Conservation (phyloP, 2,113 vertebrate genomes). For the Stegostoma tigrinum region DNA sequence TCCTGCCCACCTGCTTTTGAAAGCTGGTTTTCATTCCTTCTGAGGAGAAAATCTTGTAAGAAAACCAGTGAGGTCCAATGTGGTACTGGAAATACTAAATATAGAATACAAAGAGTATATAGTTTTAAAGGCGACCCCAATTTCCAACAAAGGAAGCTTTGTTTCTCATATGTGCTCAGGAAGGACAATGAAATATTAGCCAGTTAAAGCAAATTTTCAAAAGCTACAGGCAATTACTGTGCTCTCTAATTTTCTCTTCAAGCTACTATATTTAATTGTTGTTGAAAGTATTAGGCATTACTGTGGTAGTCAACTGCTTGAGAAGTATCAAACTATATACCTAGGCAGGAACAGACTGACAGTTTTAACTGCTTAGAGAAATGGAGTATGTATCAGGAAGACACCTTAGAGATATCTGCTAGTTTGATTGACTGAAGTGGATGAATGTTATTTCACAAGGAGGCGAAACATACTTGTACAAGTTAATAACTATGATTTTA, state of each 20-base stretch:
- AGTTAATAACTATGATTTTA: not conserved
- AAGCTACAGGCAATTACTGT: not conserved
- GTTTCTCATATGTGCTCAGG: not conserved
- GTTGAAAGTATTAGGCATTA: not conserved
- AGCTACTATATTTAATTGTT: not conserved
- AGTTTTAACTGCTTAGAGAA: not conserved
- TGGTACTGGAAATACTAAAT: too few relatives aligned
- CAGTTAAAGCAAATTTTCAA: not conserved
- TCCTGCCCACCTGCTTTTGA: too few relatives aligned
- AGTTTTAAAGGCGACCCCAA: too few relatives aligned
- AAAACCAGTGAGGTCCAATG: too few relatives aligned
- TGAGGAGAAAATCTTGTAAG: too few relatives aligned
- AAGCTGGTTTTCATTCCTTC: too few relatives aligned
- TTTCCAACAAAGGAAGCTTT: not conserved
- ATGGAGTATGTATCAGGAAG: not conserved
- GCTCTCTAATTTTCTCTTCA: not conserved
- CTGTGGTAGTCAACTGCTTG: not conserved
- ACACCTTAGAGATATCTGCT: not conserved
- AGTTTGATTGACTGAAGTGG: not conserved
- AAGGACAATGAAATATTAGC: not conserved
- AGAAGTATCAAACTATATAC: not conserved
- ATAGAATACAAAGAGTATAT: too few relatives aligned
- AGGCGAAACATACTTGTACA: not conserved
- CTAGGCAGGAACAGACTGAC: not conserved
- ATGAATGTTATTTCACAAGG: not conserved